A percentile compares a stretch with the other conserved stretches of the same genome.
These are phyloP conservation scores for Potorous gilbertii DNA, from an alignment of 2,797 vertebrate genomes.

Conservation along the genomic window DNA sequence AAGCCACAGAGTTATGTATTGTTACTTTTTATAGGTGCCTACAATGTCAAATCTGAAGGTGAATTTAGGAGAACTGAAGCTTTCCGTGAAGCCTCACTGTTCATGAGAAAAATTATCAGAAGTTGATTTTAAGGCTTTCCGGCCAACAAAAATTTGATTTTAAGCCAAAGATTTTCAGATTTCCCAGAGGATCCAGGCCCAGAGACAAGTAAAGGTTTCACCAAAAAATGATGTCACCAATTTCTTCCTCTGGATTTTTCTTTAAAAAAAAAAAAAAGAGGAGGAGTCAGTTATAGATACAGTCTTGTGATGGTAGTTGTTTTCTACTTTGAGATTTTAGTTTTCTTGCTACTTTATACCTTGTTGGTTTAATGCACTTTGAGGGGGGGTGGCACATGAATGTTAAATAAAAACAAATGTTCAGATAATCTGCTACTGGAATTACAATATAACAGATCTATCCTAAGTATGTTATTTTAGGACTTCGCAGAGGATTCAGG, in stretches of 20 bases:
- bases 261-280: neutral
- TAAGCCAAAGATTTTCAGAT: slow-evolving; percentile 55
- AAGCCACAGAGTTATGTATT: slow-evolving; percentile 34
- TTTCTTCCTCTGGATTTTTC: neutral
- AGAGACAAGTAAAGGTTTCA: slow-evolving; percentile 47
- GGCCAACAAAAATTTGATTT: slow-evolving; percentile 50
- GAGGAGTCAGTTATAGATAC: slow-evolving; percentile 18
- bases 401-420: slow-evolving; percentile 49
- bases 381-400: neutral
- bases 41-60: slow-evolving; percentile 50
- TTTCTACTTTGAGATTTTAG: neutral
- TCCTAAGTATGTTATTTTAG: slow-evolving; percentile 74
- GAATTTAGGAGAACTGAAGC: slow-evolving; percentile 49
- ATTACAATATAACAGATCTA: slow-evolving; percentile 63
- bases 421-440: slow-evolving; percentile 55
- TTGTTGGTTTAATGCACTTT: neutral
- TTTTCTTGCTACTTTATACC: neutral
- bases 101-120: slow-evolving; percentile 43
- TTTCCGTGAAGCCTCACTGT: slow-evolving; percentile 32
- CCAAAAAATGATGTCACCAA: slow-evolving; percentile 61
- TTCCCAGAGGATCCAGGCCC: slow-evolving; percentile 34
- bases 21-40: slow-evolving; percentile 30
- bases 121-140: slow-evolving; percentile 43
- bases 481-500: slow-evolving; percentile 44
- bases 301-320: neutral